Conservation (phyloP, 1,140 invertebrate species). For the Bombus waltoni region DNA sequence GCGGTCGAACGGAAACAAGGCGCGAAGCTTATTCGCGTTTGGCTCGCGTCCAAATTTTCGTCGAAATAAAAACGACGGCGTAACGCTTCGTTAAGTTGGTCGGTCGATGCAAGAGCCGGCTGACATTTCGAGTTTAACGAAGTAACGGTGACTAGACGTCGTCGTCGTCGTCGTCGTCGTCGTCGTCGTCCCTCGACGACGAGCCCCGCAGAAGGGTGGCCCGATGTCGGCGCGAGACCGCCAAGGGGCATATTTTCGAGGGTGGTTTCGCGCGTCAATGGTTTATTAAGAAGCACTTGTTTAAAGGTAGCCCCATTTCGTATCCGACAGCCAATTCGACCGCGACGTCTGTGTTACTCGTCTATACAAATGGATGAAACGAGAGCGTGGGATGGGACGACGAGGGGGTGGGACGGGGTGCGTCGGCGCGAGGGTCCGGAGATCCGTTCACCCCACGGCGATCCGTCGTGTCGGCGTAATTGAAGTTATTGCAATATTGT, state of each 20-base stretch:
- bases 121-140: slow-evolving; percentile 65
- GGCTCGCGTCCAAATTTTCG: slow-evolving; percentile 9
- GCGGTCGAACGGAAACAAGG: not conserved
- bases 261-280: slow-evolving; percentile 77
- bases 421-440: slow-evolving; percentile 14
- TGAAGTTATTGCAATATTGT: slow-evolving; percentile 84
- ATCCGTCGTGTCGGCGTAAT: slow-evolving; percentile 79
- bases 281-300: slow-evolving; percentile 83
- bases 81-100: slow-evolving; percentile 48
- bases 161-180: no score
- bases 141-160: slow-evolving; percentile 63
- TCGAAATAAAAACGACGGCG: slow-evolving; percentile 41
- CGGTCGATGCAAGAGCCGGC: slow-evolving; percentile 21
- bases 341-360: slow-evolving; percentile 71
- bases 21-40: slow-evolving; percentile 34
- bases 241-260: slow-evolving; percentile 68
- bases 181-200: slow-evolving; percentile 43
- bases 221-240: slow-evolving; percentile 41
- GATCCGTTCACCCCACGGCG: slow-evolving; percentile 67
- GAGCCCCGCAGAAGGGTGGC: slow-evolving; percentile 54
- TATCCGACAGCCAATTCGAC: slow-evolving; percentile 79
- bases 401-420: slow-evolving; percentile 2
- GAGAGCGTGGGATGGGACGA: slow-evolving; percentile 49
- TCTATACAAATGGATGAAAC: slow-evolving; percentile 77
- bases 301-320: slow-evolving; percentile 80